Evolutionary conservation across 2,113 vertebrate species (phyloP).

Genomic region (Sinocyclocheilus maitianheensis): DNA sequence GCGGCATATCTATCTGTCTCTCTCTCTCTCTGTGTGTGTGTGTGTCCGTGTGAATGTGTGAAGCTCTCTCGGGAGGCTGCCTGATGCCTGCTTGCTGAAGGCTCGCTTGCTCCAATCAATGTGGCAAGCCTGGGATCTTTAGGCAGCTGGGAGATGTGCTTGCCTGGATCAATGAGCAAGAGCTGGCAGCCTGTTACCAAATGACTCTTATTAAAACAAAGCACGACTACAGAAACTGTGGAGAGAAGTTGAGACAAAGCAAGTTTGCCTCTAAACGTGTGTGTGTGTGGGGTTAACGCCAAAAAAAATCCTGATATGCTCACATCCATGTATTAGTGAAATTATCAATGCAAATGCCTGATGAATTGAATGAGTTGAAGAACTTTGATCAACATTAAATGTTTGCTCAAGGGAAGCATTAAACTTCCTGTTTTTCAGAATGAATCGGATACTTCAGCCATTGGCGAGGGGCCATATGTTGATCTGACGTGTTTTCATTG

Average conservation of each 20-base stretch:
- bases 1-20: background rate
- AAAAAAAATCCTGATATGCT: background rate
- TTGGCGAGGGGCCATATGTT: constrained; percentile 3
- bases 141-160: constrained; percentile 42
- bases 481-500: background rate
- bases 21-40: background rate
- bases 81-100: background rate
- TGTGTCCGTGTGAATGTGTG: background rate
- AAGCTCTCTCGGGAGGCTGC: background rate
- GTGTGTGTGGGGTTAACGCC: background rate
- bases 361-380: background rate
- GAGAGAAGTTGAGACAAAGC: constrained; percentile 21
- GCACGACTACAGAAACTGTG: constrained; percentile 33
- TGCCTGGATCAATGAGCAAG: constrained; percentile 53
- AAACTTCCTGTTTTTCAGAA: constrained; percentile 1
- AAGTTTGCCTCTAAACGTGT: background rate
- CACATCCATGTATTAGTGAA: background rate
- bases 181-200: constrained; percentile 41
- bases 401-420: constrained; percentile 30
- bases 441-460: background rate
- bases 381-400: constrained; percentile 28
- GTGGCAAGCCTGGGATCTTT: constrained; percentile 38
- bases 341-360: background rate
- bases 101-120: constrained; percentile 44
- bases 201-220: constrained; percentile 51